Evolutionary conservation across 2,888 invertebrate genomes (phyloP).

Genomic region (Malacosoma neustria): DNA sequence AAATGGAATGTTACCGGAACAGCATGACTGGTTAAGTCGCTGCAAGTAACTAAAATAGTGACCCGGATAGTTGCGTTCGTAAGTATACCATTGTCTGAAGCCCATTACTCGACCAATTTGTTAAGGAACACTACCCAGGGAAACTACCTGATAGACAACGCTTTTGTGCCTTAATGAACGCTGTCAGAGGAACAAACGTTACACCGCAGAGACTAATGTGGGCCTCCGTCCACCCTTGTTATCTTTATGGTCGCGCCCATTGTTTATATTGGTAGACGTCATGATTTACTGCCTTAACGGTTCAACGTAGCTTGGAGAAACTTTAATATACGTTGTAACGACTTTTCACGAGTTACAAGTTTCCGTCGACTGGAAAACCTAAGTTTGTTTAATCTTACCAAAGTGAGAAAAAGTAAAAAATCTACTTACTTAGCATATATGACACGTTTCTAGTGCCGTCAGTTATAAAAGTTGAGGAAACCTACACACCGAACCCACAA

Average conservation of each 20-base stretch:
- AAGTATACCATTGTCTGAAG: slow-evolving; percentile 34
- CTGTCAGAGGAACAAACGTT: slow-evolving; percentile 59
- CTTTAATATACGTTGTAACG: no score
- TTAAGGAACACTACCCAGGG: slow-evolving; percentile 44
- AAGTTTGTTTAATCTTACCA: no score
- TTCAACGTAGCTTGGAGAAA: no score
- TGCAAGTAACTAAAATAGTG: slow-evolving; percentile 21
- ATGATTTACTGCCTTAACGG: slow-evolving; percentile 40
- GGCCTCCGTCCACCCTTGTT: slow-evolving; percentile 48
- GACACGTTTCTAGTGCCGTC: no score
- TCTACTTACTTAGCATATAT: no score
- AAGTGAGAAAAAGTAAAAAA: no score
- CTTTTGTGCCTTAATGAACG: slow-evolving; percentile 64
- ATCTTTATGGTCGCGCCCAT: slow-evolving; percentile 47
- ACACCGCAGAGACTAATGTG: slow-evolving; percentile 47
- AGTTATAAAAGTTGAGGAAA: no score
- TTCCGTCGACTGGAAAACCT: no score
- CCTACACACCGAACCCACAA: no score
- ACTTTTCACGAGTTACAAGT: no score
- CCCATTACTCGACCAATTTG: slow-evolving; percentile 53
- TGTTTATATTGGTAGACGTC: slow-evolving; percentile 46
- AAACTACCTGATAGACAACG: slow-evolving; percentile 58
- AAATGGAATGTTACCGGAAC: no score
- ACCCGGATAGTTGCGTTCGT: slow-evolving; percentile 22
- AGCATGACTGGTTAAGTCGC: slow-evolving; percentile 10